These are phyloP conservation scores for Bellardia pandia DNA, from an alignment of 2,888 invertebrate species.

Conservation along the genomic window DNA sequence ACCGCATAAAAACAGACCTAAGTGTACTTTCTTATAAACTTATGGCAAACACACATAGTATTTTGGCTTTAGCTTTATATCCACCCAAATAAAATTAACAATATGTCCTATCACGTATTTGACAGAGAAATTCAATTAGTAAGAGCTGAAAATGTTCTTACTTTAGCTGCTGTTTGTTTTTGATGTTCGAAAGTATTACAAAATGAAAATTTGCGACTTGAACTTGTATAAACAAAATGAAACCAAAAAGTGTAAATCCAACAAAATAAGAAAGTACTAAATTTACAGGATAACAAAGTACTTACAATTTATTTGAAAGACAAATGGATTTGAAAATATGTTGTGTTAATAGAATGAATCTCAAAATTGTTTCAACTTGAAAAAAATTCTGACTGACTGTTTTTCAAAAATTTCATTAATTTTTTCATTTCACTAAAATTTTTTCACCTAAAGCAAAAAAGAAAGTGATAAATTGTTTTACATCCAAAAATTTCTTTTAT, in stretches of 20 bases:
- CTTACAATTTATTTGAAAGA: not conserved
- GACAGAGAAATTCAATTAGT: slow-evolving; percentile 73
- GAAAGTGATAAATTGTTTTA: no score
- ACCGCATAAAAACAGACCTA: no score
- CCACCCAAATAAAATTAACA: slow-evolving; percentile 29
- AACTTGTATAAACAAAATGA: slow-evolving; percentile 12
- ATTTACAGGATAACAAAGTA: slow-evolving; percentile 22
- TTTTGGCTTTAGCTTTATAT: not conserved
- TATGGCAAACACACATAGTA: no score
- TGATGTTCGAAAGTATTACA: slow-evolving; percentile 40
- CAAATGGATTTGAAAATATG: not conserved
- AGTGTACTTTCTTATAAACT: slow-evolving; percentile 21
- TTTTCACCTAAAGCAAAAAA: no score
- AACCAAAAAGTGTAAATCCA: not conserved
- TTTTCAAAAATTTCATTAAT: no score
- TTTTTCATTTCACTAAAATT: no score
- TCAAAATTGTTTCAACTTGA: no score
- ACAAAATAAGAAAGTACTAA: slow-evolving; percentile 19
- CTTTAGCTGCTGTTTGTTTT: slow-evolving; percentile 40
- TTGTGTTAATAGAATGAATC: no score
- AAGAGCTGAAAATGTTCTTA: slow-evolving; percentile 58
- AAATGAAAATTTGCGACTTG: slow-evolving; percentile 66
- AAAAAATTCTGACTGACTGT: no score
- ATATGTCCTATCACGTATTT: slow-evolving; percentile 72
- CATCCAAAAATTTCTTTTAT: no score